Conservation (phyloP, 2,113 vertebrate genomes). For the Edolisoma coerulescens region DNA sequence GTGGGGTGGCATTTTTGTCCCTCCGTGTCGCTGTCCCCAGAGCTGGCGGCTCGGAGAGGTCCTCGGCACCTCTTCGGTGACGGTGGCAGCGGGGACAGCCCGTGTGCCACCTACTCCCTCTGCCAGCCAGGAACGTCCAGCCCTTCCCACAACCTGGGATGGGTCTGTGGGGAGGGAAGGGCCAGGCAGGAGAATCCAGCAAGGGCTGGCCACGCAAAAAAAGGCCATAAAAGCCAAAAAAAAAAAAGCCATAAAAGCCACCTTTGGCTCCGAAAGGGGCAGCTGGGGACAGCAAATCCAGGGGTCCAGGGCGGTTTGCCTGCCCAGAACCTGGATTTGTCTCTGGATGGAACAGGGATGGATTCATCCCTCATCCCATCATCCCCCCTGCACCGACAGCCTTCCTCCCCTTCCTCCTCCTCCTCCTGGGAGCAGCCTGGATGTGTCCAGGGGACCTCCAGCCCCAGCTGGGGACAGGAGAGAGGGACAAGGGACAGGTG, state of each 20-base stretch:
- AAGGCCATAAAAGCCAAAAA: background rate
- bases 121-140: background rate
- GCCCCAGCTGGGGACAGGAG: background rate
- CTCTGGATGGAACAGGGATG: background rate
- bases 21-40: background rate
- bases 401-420: background rate
- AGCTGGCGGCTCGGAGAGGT: background rate
- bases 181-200: background rate
- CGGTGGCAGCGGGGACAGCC: background rate
- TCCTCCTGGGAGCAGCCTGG: background rate
- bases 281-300: background rate
- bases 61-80: background rate
- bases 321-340: background rate
- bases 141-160: background rate
- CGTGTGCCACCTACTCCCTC: background rate
- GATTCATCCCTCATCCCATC: background rate
- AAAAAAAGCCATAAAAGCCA: background rate
- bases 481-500: background rate
- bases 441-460: background rate
- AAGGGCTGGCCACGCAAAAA: background rate
- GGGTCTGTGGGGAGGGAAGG: background rate
- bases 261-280: background rate
- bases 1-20: rapidly evolving
- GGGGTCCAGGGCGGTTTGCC: no score
- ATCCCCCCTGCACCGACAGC: background rate